These are phyloP conservation scores for Pterocles orientalis DNA, from an alignment of 2,113 vertebrate genomes.

Conservation along the genomic window DNA sequence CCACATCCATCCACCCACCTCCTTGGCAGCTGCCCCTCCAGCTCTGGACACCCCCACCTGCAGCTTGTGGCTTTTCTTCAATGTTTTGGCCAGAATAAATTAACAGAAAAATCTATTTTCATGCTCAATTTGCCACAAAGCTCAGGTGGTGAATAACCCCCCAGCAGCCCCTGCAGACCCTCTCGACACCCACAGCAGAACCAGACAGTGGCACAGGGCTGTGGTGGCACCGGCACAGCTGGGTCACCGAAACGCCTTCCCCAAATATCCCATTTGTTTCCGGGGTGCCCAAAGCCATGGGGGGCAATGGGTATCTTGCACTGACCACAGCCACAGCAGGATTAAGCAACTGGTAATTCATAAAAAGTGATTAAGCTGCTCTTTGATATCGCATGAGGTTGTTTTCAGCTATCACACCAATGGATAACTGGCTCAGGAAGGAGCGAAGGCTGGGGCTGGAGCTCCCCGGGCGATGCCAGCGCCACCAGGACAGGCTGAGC, in stretches of 20 bases:
- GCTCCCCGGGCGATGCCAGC: background rate
- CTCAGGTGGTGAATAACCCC: rapidly evolving
- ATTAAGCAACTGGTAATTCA: background rate
- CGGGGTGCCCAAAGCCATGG: background rate
- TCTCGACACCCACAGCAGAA: rapidly evolving
- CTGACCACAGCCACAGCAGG: rapidly evolving
- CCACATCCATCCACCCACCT: rapidly evolving
- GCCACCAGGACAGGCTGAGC: background rate
- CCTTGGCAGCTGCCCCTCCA: background rate
- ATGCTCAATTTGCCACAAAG: rapidly evolving
- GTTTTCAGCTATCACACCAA: background rate
- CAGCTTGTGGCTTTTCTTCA: rapidly evolving
- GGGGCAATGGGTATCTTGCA: rapidly evolving
- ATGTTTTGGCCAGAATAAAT: background rate
- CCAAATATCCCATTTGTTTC: rapidly evolving
- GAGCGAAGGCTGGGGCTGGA: background rate
- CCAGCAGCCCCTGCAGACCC: background rate
- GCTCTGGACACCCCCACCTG: background rate
- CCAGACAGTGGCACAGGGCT: background rate
- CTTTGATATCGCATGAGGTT: rapidly evolving
- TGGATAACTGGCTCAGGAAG: rapidly evolving
- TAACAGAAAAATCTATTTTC: background rate
- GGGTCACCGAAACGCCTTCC: background rate
- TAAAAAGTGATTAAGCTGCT: background rate
- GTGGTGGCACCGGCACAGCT: rapidly evolving